These are phyloP conservation scores for Phalloptychus januarius DNA, from an alignment of 2,797 vertebrate genomes.

Conservation along the genomic window DNA sequence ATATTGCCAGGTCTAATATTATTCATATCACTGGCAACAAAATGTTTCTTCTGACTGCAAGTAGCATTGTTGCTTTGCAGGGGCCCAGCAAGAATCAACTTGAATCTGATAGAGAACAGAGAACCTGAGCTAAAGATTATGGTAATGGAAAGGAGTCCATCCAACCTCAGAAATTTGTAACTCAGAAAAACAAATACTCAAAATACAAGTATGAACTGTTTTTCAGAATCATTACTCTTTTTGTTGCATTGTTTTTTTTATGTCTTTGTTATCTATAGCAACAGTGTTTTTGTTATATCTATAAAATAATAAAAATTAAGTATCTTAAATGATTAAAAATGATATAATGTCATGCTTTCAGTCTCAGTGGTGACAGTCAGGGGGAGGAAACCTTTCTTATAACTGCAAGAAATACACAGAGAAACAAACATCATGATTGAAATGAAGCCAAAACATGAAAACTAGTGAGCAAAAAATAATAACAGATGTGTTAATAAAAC, in stretches of 20 bases:
- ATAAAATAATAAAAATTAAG: background rate
- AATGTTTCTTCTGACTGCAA: background rate
- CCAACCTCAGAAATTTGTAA: too few species aligned
- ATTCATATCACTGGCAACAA: background rate
- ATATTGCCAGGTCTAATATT: background rate
- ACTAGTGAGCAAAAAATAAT: too few species aligned
- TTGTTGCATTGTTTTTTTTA: background rate
- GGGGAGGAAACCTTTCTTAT: background rate
- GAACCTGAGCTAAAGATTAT: too few species aligned
- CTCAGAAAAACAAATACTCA: too few species aligned
- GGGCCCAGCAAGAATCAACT: too few species aligned
- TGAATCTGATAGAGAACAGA: too few species aligned
- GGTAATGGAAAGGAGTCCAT: too few species aligned
- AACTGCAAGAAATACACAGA: background rate
- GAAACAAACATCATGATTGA: too few species aligned
- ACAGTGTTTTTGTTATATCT: background rate
- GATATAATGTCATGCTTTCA: background rate
- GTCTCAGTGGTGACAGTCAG: background rate
- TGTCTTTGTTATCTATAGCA: background rate
- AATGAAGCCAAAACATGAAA: too few species aligned
- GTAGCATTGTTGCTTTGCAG: background rate
- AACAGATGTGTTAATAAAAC: too few species aligned
- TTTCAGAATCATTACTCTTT: too few species aligned
- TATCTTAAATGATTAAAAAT: background rate
- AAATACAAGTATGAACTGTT: too few species aligned